Conservation (phyloP, 2,113 vertebrate species). For the Ammodramus savannarum region DNA sequence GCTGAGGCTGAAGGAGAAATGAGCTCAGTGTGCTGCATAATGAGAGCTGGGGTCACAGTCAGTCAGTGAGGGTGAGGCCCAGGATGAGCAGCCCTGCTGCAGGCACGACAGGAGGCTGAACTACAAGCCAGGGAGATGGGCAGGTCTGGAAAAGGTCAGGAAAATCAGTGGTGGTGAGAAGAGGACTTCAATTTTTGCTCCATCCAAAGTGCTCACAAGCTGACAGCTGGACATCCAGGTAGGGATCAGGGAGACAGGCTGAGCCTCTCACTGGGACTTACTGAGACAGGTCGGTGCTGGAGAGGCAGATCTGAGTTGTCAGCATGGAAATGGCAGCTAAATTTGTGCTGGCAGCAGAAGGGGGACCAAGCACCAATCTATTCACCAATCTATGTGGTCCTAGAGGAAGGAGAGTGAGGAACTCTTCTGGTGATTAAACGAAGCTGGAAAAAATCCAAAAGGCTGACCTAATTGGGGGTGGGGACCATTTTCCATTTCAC, state of each 20-base stretch:
- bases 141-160: background rate
- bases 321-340: background rate
- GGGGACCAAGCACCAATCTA: background rate
- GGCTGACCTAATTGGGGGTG: background rate
- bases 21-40: background rate
- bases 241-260: background rate
- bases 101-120: background rate
- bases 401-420: background rate
- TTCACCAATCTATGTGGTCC: background rate
- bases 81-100: background rate
- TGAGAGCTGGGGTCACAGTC: background rate
- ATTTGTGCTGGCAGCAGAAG: background rate
- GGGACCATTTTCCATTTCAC: background rate
- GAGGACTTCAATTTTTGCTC: background rate
- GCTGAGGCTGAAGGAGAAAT: background rate
- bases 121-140: fast-evolving
- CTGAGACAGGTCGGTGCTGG: background rate
- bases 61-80: background rate
- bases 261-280: background rate
- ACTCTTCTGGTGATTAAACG: background rate
- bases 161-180: background rate
- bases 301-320: constrained; percentile 25
- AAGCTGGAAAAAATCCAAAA: background rate
- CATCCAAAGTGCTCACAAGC: background rate
- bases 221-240: background rate